Evolutionary conservation across 2,888 invertebrate species (phyloP).

Genomic region (Melanchra persicariae): DNA sequence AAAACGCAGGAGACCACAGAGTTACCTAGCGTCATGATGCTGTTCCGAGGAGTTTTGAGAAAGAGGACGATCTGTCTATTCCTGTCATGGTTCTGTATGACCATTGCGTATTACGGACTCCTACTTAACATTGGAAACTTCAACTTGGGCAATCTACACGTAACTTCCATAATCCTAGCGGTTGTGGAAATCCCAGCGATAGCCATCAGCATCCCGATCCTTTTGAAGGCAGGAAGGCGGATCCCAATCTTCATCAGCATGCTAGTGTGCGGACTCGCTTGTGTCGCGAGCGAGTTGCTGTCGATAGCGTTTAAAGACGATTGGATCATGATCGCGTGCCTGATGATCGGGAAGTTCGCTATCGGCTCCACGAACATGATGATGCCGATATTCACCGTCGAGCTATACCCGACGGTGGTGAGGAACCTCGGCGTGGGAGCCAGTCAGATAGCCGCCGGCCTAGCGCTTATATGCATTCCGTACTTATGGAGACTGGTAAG

Average conservation of each 20-base stretch:
- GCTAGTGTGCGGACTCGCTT: conserved; percentile 93
- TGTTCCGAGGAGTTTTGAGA: conserved; percentile 92
- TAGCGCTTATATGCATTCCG: conserved; percentile 94
- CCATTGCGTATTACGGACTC: conserved; percentile 94
- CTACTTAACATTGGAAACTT: conserved; percentile 93
- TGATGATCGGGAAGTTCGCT: conserved; percentile 95
- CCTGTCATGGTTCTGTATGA: conserved; percentile 94
- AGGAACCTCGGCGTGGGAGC: conserved; percentile 94
- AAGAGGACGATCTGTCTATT: conserved; percentile 93
- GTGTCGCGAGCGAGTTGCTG: conserved; percentile 91
- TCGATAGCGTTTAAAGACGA: conserved; percentile 89
- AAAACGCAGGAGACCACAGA: conserved; percentile 84
- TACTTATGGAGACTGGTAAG: conserved; percentile 94
- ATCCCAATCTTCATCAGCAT: conserved; percentile 93
- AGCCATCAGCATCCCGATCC: conserved; percentile 93
- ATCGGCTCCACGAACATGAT: conserved; percentile 95
- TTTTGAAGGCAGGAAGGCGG: conserved; percentile 94
- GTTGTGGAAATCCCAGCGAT: conserved; percentile 95
- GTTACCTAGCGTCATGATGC: conserved; percentile 91
- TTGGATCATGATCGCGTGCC: conserved; percentile 93
- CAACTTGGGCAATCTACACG: conserved; percentile 94
- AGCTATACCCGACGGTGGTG: conserved; percentile 93
- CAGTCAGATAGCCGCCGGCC: conserved; percentile 94
- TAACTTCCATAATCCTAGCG: conserved; percentile 94
- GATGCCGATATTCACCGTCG: conserved; percentile 94